A percentile compares a stretch with the other conserved stretches of the same genome.
phyloP scores from a whole-genome alignment of 2,888 invertebrate species.

The Perizoma flavofasciatum region DNA sequence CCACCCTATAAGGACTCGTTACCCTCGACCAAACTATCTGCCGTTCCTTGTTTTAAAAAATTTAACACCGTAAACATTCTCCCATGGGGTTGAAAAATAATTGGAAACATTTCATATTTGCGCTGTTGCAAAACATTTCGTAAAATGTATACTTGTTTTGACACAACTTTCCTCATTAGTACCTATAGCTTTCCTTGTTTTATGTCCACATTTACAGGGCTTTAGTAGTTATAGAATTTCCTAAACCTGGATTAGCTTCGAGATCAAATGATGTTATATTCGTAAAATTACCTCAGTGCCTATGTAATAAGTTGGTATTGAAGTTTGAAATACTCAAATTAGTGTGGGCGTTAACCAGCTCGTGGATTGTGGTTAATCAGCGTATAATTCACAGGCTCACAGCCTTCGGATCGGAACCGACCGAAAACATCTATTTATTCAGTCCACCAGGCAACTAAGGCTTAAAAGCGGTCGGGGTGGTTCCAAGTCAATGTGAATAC shows the following conservation, averaged over 20 bases:
- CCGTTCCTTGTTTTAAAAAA: not conserved
- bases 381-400: not conserved
- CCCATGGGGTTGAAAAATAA: not conserved
- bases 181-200: slow-evolving; percentile 9
- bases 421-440: slow-evolving; percentile 1
- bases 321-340: slow-evolving; percentile 22
- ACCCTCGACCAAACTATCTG: slow-evolving; percentile 4
- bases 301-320: slow-evolving; percentile 14
- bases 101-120: not conserved
- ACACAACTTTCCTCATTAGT: slow-evolving; percentile 9
- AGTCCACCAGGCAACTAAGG: not conserved
- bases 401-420: slow-evolving; percentile 7
- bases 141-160: slow-evolving; percentile 2
- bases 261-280: not conserved
- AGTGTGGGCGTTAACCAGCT: slow-evolving; percentile 10
- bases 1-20: not conserved
- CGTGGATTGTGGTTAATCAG: slow-evolving; percentile 14
- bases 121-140: not conserved
- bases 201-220: not conserved
- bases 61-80: not conserved
- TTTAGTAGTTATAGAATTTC: not conserved
- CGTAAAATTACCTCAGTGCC: not conserved
- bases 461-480: no score
- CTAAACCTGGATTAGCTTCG: not conserved
- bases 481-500: no score